Evolutionary conservation across 2,888 invertebrate genomes (phyloP).

Genomic region (Chrysina gloriosa): DNA sequence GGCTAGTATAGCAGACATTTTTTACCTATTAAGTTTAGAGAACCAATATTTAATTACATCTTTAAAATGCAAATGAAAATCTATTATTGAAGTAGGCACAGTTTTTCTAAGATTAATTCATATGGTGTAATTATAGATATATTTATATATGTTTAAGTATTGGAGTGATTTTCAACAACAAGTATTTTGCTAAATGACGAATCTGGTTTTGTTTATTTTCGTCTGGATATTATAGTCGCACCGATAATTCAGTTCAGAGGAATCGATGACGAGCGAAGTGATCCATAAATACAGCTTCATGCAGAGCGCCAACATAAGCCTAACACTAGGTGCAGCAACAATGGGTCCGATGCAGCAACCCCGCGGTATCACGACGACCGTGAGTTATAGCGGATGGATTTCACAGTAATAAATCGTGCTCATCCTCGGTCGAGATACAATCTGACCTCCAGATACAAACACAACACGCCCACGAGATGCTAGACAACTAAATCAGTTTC

Average conservation of each 20-base stretch:
- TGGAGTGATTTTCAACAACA: too few species aligned
- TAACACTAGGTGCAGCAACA: constrained; percentile 48
- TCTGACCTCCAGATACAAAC: constrained; percentile 63
- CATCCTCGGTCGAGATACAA: constrained; percentile 58
- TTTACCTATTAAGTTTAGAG: too few species aligned
- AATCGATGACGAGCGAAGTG: constrained; percentile 41
- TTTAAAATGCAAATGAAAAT: too few species aligned
- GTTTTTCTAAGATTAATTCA: too few species aligned
- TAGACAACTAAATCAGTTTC: constrained; percentile 66
- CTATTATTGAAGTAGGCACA: too few species aligned
- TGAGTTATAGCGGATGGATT: constrained; percentile 63
- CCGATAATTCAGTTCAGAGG: constrained; percentile 30
- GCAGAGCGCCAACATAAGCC: constrained; percentile 43
- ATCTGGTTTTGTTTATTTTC: neutral
- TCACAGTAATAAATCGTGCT: constrained; percentile 63
- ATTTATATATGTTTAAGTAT: too few species aligned
- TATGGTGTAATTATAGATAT: too few species aligned
- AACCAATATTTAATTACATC: too few species aligned
- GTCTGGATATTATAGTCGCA: neutral
- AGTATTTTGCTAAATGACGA: too few species aligned
- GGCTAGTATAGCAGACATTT: too few species aligned
- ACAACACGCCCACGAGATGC: constrained; percentile 64
- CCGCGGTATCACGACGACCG: constrained; percentile 52
- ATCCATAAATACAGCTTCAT: constrained; percentile 43
- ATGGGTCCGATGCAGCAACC: constrained; percentile 50